A percentile compares a stretch with the other conserved stretches of the same genome.
These are phyloP conservation scores for Amphilophus citrinellus DNA, from an alignment of 2,113 vertebrate species.

Conservation along the genomic window DNA sequence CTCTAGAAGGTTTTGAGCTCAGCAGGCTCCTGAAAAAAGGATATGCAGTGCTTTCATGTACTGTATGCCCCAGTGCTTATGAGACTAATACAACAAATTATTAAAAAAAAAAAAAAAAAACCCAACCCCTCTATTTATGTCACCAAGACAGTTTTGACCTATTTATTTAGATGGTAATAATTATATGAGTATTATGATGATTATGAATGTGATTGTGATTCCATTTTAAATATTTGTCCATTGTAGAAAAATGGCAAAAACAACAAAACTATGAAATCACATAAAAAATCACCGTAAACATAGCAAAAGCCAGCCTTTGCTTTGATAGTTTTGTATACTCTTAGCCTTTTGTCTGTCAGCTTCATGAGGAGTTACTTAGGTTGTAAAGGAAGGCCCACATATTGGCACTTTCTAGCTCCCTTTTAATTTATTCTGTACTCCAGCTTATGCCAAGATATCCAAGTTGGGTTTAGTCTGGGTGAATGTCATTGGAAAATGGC, in stretches of 20 bases:
- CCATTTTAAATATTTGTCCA: too few species aligned
- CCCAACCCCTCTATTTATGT: too few species aligned
- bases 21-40: background rate
- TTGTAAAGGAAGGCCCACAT: too few species aligned
- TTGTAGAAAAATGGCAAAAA: background rate
- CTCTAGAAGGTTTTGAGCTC: background rate
- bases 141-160: background rate
- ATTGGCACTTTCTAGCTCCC: too few species aligned
- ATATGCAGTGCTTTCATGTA: background rate
- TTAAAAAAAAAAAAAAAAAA: background rate
- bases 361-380: too few species aligned
- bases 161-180: background rate
- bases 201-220: background rate
- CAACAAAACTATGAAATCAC: background rate
- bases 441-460: too few species aligned
- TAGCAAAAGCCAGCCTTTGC: too few species aligned
- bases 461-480: too few species aligned
- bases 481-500: background rate
- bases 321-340: too few species aligned
- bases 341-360: too few species aligned
- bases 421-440: too few species aligned
- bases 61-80: background rate
- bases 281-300: background rate
- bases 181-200: background rate
- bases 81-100: background rate